Conservation (phyloP, 2,797 vertebrate genomes). For the Acanthiza pusilla region DNA sequence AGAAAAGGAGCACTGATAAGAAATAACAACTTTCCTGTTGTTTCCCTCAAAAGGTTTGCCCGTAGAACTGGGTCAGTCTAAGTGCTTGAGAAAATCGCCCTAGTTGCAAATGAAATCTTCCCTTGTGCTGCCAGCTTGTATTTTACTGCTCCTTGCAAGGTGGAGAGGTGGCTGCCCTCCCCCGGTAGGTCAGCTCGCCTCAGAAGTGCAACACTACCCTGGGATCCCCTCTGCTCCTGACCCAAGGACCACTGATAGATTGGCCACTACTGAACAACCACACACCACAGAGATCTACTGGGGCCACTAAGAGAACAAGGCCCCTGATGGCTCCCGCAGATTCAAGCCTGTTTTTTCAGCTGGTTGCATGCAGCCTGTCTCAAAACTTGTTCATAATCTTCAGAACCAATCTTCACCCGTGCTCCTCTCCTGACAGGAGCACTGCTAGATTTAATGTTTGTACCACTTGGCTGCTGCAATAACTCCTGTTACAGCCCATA, state of each 20-base stretch:
- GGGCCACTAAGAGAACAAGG: not conserved
- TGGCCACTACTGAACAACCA: not conserved
- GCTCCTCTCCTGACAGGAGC: not conserved
- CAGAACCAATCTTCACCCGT: not conserved
- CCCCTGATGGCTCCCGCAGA: not conserved
- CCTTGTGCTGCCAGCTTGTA: not conserved
- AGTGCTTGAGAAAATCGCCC: not conserved
- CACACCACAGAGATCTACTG: not conserved
- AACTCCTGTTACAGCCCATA: not conserved
- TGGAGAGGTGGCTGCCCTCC: not conserved
- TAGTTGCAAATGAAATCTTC: not conserved
- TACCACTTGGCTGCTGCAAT: not conserved
- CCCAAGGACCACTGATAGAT: not conserved
- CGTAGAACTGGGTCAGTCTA: not conserved
- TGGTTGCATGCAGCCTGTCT: not conserved
- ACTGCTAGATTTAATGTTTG: not conserved
- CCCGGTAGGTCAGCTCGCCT: not conserved
- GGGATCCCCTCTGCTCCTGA: not conserved
- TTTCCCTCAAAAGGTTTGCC: not conserved
- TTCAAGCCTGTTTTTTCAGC: not conserved
- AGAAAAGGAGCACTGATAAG: not conserved
- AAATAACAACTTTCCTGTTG: not conserved
- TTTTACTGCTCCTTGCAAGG: not conserved
- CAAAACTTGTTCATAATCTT: not conserved
- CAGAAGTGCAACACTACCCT: not conserved